A percentile compares a stretch with the other conserved stretches of the same genome.
Conservation (phyloP, 2,888 invertebrate species). For the Tenthredo distinguenda region DNA sequence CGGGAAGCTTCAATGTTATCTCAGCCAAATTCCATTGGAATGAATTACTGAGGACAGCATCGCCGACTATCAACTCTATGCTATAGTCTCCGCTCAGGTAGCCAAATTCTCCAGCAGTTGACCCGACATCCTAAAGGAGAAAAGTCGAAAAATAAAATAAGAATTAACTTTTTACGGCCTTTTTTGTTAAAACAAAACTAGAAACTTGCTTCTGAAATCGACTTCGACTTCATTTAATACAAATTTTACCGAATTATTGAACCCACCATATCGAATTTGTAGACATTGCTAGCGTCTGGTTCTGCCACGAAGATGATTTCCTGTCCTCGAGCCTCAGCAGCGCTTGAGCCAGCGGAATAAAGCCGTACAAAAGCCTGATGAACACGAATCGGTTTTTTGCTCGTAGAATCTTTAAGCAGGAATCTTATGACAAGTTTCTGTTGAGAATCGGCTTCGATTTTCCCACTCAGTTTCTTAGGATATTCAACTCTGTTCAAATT, state of each 20-base stretch:
- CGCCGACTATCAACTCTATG: constrained; percentile 93
- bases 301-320: constrained; percentile 98
- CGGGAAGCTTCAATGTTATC: constrained; percentile 85
- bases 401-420: constrained; percentile 86
- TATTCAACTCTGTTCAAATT: constrained; percentile 82
- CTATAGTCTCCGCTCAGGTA: constrained; percentile 89
- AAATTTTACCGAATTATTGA: not conserved
- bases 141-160: constrained; percentile 41
- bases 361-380: constrained; percentile 94
- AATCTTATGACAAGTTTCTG: constrained; percentile 94
- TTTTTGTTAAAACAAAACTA: no score
- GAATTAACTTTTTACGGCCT: not conserved
- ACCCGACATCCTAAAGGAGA: constrained; percentile 85
- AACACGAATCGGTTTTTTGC: constrained; percentile 85
- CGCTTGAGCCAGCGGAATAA: constrained; percentile 51
- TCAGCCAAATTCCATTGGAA: constrained; percentile 92
- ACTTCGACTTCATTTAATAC: not conserved
- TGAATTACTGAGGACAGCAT: constrained; percentile 93
- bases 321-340: constrained; percentile 80
- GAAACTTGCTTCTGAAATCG: no score
- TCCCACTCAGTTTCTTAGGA: constrained; percentile 85
- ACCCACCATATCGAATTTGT: constrained; percentile 94
- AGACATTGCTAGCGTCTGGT: constrained; percentile 87
- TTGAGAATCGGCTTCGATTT: constrained; percentile 91
- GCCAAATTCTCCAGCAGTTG: constrained; percentile 89